Evolutionary conservation across 2,797 vertebrate genomes (phyloP).

Genomic region (Carapus acus): DNA sequence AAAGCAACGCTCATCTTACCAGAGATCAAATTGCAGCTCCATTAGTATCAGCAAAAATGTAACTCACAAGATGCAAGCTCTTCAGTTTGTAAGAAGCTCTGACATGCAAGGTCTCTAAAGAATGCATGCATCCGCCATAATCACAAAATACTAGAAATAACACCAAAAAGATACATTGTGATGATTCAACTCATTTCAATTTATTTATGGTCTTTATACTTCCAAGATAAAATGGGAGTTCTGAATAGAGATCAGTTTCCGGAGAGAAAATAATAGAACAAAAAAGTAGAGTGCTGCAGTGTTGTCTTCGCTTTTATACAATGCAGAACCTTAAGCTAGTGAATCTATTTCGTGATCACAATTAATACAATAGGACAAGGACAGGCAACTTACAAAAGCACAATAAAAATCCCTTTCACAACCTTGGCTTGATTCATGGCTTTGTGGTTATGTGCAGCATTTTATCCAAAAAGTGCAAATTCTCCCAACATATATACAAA

Average conservation of each 20-base stretch:
- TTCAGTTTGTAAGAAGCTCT: no score
- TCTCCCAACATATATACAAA: constrained; percentile 47
- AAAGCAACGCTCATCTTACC: no score
- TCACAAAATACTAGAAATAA: constrained; percentile 9
- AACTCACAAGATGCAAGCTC: no score
- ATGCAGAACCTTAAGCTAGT: constrained; percentile 31
- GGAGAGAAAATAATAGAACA: constrained; percentile 9
- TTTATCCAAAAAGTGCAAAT: constrained; percentile 56
- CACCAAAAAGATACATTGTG: constrained; percentile 2
- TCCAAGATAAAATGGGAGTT: constrained; percentile 51
- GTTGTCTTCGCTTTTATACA: constrained; percentile 25
- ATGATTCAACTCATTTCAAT: constrained; percentile 35
- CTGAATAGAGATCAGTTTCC: constrained; percentile 10
- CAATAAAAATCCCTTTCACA: constrained; percentile 54
- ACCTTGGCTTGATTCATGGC: constrained; percentile 54
- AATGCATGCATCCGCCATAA: no score
- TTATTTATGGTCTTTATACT: constrained; percentile 59
- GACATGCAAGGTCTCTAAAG: no score
- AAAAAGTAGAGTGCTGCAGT: constrained; percentile 21
- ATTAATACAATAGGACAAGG: constrained; percentile 28
- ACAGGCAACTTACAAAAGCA: constrained; percentile 47
- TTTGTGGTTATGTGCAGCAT: constrained; percentile 47
- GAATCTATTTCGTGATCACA: constrained; percentile 23
- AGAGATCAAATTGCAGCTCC: no score
- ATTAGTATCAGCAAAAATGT: no score